Percentiles rank a stretch among this genome's conserved stretches.
Evolutionary conservation across 2,888 invertebrate genomes (phyloP).

Genomic region (Balanococcus diminutus): DNA sequence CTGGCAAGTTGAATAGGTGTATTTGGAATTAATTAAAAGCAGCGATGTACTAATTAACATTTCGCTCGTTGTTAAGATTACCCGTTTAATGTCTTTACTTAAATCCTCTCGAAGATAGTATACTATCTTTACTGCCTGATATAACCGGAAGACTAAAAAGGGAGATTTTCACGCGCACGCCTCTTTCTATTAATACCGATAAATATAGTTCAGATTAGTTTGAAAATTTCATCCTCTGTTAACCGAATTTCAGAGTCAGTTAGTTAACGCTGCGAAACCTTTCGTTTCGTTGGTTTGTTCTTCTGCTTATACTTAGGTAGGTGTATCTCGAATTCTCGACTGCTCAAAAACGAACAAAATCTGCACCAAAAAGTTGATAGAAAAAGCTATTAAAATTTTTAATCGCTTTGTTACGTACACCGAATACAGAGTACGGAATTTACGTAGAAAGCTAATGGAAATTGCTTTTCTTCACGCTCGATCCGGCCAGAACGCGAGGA

Average conservation of each 20-base stretch:
- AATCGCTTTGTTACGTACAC: constrained; percentile 15
- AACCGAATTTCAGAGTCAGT: constrained; percentile 10
- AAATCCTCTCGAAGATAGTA: constrained; percentile 30
- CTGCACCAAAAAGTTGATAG: neutral
- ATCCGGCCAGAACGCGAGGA: neutral
- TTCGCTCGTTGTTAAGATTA: constrained; percentile 44
- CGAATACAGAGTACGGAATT: neutral
- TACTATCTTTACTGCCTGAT: neutral
- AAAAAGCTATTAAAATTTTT: constrained; percentile 22
- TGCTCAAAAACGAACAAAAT: neutral
- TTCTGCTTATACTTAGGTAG: neutral
- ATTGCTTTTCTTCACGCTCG: constrained; percentile 12
- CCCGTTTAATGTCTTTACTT: constrained; percentile 44
- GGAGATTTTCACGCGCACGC: constrained; percentile 27
- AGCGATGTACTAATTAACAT: constrained; percentile 43
- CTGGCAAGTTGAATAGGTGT: constrained; percentile 32
- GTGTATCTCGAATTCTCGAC: too few species aligned
- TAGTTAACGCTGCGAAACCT: neutral
- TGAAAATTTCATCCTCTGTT: neutral
- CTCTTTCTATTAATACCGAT: constrained; percentile 24
- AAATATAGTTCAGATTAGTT: constrained; percentile 37
- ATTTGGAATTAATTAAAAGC: constrained; percentile 43
- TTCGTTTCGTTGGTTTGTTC: neutral
- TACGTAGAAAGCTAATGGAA: neutral
- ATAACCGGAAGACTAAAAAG: constrained; percentile 28